Evolutionary conservation across 2,113 vertebrate genomes (phyloP).

Genomic region (Condylura cristata): DNA sequence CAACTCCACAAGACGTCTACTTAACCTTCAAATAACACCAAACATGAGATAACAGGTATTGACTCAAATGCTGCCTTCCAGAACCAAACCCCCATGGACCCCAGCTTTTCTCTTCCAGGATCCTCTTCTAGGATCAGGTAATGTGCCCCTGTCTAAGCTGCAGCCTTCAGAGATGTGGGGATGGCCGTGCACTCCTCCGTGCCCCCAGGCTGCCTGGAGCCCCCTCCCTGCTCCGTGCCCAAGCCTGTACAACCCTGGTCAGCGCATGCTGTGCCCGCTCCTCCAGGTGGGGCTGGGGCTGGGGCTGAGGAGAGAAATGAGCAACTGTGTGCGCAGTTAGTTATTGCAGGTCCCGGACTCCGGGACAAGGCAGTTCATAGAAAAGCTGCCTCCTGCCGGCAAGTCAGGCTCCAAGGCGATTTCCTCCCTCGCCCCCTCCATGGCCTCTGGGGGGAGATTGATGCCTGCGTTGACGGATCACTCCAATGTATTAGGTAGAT

Average conservation of each 20-base stretch:
- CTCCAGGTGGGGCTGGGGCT: not conserved
- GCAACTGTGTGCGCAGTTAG: conserved; percentile 28
- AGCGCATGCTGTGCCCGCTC: accelerated
- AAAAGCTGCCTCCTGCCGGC: conserved; percentile 4
- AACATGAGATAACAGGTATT: not conserved
- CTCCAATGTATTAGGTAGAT: conserved; percentile 92
- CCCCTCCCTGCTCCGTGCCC: not conserved
- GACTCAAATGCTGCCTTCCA: not conserved
- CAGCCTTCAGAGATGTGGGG: not conserved
- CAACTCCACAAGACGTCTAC: not conserved
- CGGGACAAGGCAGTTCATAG: not conserved
- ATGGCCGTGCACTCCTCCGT: not conserved
- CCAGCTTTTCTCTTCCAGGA: not conserved
- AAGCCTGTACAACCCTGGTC: not conserved
- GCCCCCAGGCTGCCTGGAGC: not conserved
- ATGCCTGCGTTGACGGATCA: conserved; percentile 91
- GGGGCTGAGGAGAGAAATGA: not conserved
- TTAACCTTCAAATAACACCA: not conserved
- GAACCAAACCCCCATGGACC: not conserved
- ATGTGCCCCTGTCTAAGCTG: not conserved
- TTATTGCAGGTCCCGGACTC: not conserved
- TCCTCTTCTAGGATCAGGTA: not conserved
- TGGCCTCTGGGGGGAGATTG: conserved; percentile 86
- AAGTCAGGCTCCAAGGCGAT: conserved; percentile 25
- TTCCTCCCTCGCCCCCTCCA: not conserved